Evolutionary conservation across 2,888 invertebrate genomes (phyloP).

Genomic region (Caenorhabditis zanzibari): DNA sequence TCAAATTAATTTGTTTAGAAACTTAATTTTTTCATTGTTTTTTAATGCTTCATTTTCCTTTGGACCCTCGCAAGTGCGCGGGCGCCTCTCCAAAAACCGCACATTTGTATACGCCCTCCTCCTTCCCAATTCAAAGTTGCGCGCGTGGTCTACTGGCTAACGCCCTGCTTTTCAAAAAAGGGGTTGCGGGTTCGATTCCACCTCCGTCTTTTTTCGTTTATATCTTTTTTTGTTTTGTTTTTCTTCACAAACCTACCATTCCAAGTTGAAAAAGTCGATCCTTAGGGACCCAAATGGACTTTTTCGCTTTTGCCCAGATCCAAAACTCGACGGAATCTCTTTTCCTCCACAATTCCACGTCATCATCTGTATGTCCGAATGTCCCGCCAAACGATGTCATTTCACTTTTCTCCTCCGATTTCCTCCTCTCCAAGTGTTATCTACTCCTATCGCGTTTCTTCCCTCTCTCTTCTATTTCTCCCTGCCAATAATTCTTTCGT

Average conservation of each 20-base stretch:
- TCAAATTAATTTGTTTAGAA: too few relatives aligned
- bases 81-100: too few relatives aligned
- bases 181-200: too few relatives aligned
- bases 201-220: too few relatives aligned
- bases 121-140: too few relatives aligned
- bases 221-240: too few relatives aligned
- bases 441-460: slow-evolving; percentile 51
- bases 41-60: background rate
- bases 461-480: slow-evolving; percentile 2
- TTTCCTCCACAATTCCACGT: background rate
- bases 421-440: slow-evolving; percentile 41
- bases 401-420: slow-evolving; percentile 13
- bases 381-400: background rate
- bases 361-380: slow-evolving; percentile 15
- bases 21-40: background rate
- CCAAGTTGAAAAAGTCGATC: slow-evolving; percentile 45
- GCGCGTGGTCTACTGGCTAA: too few relatives aligned
- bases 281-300: slow-evolving; percentile 17
- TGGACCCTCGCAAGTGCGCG: too few relatives aligned
- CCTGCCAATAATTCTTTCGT: background rate
- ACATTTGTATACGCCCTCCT: too few relatives aligned
- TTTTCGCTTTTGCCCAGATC: slow-evolving; percentile 8
- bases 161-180: too few relatives aligned
- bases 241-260: too few relatives aligned
- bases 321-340: slow-evolving; percentile 37